phyloP scores from a whole-genome alignment of 2,797 vertebrate genomes.

The Urocyon cinereoargenteus region DNA sequence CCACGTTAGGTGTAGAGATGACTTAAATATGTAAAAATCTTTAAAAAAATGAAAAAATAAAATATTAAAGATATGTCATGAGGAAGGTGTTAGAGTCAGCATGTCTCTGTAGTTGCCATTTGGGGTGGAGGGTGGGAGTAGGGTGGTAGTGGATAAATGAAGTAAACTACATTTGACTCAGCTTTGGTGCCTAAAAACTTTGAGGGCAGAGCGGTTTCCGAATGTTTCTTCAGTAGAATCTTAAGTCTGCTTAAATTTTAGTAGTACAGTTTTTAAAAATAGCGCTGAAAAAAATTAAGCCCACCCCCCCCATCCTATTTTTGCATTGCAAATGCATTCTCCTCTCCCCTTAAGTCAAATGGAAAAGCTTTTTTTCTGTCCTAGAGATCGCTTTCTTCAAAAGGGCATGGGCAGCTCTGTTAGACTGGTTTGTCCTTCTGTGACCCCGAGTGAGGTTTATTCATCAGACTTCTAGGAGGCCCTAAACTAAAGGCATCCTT shows the following conservation, averaged over 20 bases:
- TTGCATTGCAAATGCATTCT: constrained; percentile 24
- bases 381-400: constrained; percentile 37
- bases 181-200: not conserved
- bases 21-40: not conserved
- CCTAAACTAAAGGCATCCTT: constrained; percentile 55
- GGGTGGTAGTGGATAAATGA: not conserved
- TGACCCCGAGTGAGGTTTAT: constrained; percentile 67
- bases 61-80: not conserved
- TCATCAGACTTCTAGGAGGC: constrained; percentile 61
- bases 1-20: not conserved
- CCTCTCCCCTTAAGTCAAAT: not conserved
- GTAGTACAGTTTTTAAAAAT: not conserved
- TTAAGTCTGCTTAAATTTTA: not conserved
- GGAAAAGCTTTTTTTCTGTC: not conserved
- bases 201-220: not conserved
- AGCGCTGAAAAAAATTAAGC: not conserved
- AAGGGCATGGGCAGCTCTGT: constrained; percentile 48
- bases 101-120: not conserved
- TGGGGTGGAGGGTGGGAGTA: rapidly evolving
- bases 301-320: not conserved
- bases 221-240: not conserved
- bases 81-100: not conserved
- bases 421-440: constrained; percentile 57
- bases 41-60: not conserved
- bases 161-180: not conserved